phyloP scores from a whole-genome alignment of 2,113 vertebrate genomes.

The Hippocampus comes region DNA sequence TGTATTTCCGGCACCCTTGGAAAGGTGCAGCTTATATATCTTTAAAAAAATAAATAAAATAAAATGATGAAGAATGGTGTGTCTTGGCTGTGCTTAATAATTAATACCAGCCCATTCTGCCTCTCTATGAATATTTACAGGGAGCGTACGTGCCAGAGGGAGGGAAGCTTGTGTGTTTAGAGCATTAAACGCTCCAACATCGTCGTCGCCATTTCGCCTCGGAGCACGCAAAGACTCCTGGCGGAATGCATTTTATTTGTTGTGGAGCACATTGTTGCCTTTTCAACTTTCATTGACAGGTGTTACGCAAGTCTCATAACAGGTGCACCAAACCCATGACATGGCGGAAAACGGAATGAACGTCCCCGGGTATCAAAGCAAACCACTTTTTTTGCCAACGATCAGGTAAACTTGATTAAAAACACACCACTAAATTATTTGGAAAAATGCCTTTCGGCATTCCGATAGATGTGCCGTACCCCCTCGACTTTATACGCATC shows the following conservation, averaged over 20 bases:
- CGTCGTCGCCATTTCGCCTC: conserved; percentile 65
- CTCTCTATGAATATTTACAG: conserved; percentile 76
- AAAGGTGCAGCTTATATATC: not conserved
- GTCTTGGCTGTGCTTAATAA: conserved; percentile 72
- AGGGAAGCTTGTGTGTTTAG: conserved; percentile 71
- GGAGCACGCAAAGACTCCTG: conserved; percentile 63
- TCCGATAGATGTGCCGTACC: too few species aligned
- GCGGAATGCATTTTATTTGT: conserved; percentile 61
- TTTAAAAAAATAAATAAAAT: conserved; percentile 34
- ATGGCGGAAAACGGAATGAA: conserved; percentile 38
- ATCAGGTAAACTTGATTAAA: too few species aligned
- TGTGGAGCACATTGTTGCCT: conserved; percentile 56
- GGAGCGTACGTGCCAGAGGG: conserved; percentile 66
- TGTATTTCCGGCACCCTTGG: not conserved
- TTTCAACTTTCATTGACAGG: conserved; percentile 66
- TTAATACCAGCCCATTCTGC: conserved; percentile 67
- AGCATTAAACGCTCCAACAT: conserved; percentile 71
- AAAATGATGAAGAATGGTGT: conserved; percentile 34
- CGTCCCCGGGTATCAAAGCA: not conserved
- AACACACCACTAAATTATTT: too few species aligned
- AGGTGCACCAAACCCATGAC: conserved; percentile 61
- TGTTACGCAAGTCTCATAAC: conserved; percentile 63
- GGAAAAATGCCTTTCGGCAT: too few species aligned
- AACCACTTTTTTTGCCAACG: too few species aligned
- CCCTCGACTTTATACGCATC: too few species aligned